phyloP scores from a whole-genome alignment of 2,888 invertebrate species.

The Drosophila anceps region DNA sequence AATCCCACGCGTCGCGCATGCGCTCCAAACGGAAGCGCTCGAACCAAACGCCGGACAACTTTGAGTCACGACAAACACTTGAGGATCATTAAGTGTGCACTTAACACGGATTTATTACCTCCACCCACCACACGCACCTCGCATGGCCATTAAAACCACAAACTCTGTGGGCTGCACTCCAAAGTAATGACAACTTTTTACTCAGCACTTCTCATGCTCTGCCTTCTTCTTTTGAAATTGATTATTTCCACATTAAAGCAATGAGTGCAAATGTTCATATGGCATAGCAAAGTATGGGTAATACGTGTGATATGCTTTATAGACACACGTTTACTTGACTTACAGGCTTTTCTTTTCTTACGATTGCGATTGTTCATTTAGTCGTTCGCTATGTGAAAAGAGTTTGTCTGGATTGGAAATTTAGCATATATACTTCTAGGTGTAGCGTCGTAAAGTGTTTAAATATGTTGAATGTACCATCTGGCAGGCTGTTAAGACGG shows the following conservation, averaged over 20 bases:
- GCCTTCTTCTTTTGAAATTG: constrained; percentile 13
- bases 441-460: too few species aligned
- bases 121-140: constrained; percentile 61
- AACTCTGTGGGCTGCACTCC: constrained; percentile 8
- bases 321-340: neutral
- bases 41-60: neutral
- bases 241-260: constrained; percentile 29
- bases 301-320: neutral
- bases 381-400: too few species aligned
- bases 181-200: neutral
- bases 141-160: constrained; percentile 45
- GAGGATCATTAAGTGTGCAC: constrained; percentile 76
- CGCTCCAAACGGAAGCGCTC: constrained; percentile 69
- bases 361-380: neutral
- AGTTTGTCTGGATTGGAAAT: too few species aligned
- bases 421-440: too few species aligned
- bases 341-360: neutral
- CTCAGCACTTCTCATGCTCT: neutral
- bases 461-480: too few species aligned
- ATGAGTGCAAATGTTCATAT: neutral
- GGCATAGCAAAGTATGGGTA: neutral
- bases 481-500: too few species aligned
- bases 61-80: constrained; percentile 10
- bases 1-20: constrained; percentile 75
- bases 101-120: constrained; percentile 83